Percentiles rank a stretch among this genome's conserved stretches.
Evolutionary conservation across 2,888 invertebrate genomes (phyloP).

Genomic region (Acronicta psi): DNA sequence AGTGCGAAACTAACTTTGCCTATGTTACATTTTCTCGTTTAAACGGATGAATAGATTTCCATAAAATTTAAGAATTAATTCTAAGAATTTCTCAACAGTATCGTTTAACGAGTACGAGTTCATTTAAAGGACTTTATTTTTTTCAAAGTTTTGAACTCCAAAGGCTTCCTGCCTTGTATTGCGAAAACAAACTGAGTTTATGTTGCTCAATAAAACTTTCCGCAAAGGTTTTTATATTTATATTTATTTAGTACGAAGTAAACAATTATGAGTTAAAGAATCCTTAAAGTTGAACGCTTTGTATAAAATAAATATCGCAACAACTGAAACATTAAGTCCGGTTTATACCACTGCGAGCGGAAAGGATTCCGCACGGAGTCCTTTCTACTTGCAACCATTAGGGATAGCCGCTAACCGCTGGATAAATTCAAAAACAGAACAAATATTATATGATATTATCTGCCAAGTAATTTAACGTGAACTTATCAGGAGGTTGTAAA

Average conservation of each 20-base stretch:
- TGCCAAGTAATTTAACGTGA: no score
- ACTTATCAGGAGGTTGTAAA: no score
- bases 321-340: background rate
- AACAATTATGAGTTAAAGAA: background rate
- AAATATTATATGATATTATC: no score
- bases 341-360: no score
- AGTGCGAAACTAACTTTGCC: no score
- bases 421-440: no score
- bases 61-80: no score
- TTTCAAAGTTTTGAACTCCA: conserved; percentile 24
- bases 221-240: conserved; percentile 3
- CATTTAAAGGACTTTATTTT: conserved; percentile 25
- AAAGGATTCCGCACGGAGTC: no score
- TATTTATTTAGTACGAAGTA: conserved; percentile 3
- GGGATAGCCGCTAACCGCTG: no score
- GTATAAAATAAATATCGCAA: conserved; percentile 14
- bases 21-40: no score
- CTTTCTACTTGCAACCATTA: no score
- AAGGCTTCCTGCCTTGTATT: conserved; percentile 21
- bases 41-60: no score
- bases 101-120: background rate
- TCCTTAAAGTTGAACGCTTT: conserved; percentile 4
- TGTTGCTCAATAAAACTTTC: conserved; percentile 10
- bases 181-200: conserved; percentile 23
- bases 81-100: conserved; percentile 2